Percentiles rank a stretch among this genome's conserved stretches.
Evolutionary conservation across 2,113 vertebrate species (phyloP).

Genomic region (Hippocampus comes): DNA sequence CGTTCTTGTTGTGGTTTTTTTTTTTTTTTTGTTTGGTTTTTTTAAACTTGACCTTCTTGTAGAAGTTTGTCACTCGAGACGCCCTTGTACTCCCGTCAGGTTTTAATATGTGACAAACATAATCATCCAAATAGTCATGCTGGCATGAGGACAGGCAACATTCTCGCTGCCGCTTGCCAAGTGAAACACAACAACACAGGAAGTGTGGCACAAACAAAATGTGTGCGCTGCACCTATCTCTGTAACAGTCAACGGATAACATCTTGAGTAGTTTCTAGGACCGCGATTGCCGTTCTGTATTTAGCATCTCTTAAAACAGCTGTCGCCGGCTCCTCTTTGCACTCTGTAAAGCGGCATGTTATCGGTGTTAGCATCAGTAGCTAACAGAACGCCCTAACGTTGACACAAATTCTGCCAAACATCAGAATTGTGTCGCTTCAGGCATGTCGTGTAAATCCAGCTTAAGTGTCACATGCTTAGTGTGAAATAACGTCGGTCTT

Average conservation of each 20-base stretch:
- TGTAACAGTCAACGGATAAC: too few species aligned
- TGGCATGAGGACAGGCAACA: background rate
- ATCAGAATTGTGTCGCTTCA: background rate
- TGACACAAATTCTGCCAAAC: too few species aligned
- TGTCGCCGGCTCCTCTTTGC: too few species aligned
- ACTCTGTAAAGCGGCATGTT: too few species aligned
- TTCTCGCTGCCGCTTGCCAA: conserved; percentile 20
- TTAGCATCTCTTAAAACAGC: too few species aligned
- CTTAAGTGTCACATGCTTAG: background rate
- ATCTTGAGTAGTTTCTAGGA: too few species aligned
- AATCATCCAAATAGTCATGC: background rate
- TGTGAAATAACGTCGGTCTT: background rate
- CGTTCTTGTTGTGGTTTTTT: background rate
- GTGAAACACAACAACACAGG: background rate
- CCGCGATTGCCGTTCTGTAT: too few species aligned
- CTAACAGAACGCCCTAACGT: too few species aligned
- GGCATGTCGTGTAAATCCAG: background rate
- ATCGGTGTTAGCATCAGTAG: too few species aligned
- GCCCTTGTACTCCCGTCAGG: background rate
- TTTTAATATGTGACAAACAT: background rate
- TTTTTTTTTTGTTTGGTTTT: background rate
- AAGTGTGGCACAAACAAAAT: background rate
- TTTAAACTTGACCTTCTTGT: too few species aligned
- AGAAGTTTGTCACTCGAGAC: background rate
- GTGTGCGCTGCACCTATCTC: too few species aligned